A percentile compares a stretch with the other conserved stretches of the same genome.
Evolutionary conservation across 2,113 vertebrate genomes (phyloP).

Genomic region (Cygnus atratus): DNA sequence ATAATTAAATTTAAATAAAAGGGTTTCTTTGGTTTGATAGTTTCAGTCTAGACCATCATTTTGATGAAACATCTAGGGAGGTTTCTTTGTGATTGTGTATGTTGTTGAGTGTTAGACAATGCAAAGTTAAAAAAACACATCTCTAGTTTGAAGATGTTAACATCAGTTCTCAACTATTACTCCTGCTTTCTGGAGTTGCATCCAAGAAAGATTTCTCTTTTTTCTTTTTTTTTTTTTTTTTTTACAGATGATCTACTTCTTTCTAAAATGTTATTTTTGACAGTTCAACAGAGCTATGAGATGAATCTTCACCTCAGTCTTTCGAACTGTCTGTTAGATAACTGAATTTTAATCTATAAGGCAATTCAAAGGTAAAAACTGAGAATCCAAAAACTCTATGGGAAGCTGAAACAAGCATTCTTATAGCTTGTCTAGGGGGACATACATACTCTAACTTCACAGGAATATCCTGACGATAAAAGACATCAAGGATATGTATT

Average conservation of each 20-base stretch:
- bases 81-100: neutral
- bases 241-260: neutral
- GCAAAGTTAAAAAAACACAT: neutral
- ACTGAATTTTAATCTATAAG: neutral
- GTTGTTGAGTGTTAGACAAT: neutral
- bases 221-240: too few species aligned
- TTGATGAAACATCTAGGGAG: neutral
- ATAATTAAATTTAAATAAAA: neutral
- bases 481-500: neutral
- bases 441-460: neutral
- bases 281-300: neutral
- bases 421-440: neutral
- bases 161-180: fast-evolving
- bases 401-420: neutral
- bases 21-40: neutral
- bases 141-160: neutral
- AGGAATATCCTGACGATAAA: neutral
- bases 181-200: neutral
- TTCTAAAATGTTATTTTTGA: neutral
- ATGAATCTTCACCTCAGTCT: neutral
- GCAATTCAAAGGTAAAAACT: neutral
- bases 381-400: neutral
- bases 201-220: neutral
- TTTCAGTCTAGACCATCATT: neutral
- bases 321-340: neutral